These are phyloP conservation scores for Melipona quadrifasciata DNA, from an alignment of 1,140 invertebrate genomes.

Conservation along the genomic window DNA sequence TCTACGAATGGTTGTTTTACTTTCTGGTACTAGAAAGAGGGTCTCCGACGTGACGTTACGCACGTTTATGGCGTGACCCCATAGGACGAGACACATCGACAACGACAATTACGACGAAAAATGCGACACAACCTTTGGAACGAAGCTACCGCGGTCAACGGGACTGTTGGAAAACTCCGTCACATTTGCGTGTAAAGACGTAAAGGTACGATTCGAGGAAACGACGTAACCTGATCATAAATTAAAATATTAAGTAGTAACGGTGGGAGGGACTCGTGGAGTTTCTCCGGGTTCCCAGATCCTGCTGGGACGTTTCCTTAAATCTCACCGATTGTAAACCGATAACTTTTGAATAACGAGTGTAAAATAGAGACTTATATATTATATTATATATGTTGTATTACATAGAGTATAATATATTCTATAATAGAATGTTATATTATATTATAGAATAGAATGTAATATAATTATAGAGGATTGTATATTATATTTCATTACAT, in stretches of 20 bases:
- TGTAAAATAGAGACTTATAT: no score
- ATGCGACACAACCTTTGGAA: slow-evolving; percentile 1
- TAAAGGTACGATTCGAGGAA: no score
- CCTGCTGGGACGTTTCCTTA: no score
- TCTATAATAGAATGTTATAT: no score
- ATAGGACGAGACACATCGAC: no score
- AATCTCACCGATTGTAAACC: neutral
- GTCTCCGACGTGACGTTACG: neutral
- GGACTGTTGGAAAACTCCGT: neutral
- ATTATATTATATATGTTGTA: no score
- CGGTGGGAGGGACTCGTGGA: neutral
- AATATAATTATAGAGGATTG: no score
- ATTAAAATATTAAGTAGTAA: neutral
- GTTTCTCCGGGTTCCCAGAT: neutral
- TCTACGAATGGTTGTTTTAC: neutral
- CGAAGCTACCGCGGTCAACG: neutral
- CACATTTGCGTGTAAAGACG: neutral
- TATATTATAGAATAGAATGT: no score
- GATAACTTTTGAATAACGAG: no score
- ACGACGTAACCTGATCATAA: no score
- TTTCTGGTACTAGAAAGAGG: neutral
- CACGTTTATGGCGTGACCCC: slow-evolving; percentile 1
- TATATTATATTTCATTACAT: no score
- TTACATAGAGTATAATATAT: no score
- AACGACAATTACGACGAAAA: neutral